Percentiles rank a stretch among this genome's conserved stretches.
These are phyloP conservation scores for Holcopasites calliopsidis DNA, from an alignment of 1,140 invertebrate species.

Conservation along the genomic window DNA sequence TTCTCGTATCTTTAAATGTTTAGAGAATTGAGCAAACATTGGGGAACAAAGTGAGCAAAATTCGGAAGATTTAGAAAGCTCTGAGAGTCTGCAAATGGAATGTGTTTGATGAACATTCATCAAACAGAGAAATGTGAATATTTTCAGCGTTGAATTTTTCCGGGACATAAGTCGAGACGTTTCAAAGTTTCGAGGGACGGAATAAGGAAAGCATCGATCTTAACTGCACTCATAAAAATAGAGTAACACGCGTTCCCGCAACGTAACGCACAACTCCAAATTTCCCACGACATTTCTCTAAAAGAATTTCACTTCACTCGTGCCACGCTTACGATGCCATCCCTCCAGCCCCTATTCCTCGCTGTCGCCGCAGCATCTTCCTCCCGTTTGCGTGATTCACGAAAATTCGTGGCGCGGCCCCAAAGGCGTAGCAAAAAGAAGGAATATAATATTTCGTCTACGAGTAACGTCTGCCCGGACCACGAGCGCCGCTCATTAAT, in stretches of 20 bases:
- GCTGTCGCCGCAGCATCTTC: not conserved
- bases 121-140: not conserved
- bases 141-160: no score
- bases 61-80: not conserved
- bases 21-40: no score
- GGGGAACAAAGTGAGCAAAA: no score
- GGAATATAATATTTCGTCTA: not conserved
- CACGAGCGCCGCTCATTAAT: conserved; percentile 42
- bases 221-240: no score
- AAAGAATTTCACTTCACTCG: not conserved
- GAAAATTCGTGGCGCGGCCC: conserved; percentile 1
- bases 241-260: no score
- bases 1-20: no score
- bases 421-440: not conserved
- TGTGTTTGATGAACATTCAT: not conserved
- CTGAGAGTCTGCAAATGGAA: not conserved
- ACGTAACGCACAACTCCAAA: no score
- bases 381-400: not conserved
- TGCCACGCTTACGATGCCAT: not conserved
- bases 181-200: no score
- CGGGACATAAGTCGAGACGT: no score
- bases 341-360: not conserved
- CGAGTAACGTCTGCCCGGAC: not conserved
- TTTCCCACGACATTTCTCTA: no score
- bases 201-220: no score